Evolutionary conservation across 1,140 invertebrate genomes (phyloP), one percentile per base, ranked within the genome.

Genomic region (Sitophilus oryzae): DNA sequence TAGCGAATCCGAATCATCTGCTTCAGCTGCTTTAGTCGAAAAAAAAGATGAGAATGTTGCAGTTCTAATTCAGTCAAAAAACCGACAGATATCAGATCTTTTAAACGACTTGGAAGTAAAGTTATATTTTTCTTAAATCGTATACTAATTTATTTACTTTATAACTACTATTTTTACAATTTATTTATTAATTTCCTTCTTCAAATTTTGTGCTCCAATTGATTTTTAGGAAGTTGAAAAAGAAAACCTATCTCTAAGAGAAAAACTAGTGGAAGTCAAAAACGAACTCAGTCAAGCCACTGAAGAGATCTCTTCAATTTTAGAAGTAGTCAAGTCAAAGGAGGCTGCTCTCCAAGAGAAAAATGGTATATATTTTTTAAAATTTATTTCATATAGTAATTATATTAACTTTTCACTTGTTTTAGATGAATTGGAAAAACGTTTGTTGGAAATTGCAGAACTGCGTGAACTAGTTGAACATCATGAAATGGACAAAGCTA

Each of bases 251-350:
- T 68, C 73, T 25, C 63, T 86, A 9, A 79, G 81, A 66, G 73
- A 76, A 55, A 82, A 82, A 62, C 53, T 86, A 19, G 65, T 72
- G 21, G 66, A 75, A 44, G 63, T 83, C 1, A 80, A 78, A 60
- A 76, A 82, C 56, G 82, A 86, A 64, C 70, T 87, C 56, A 73
- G 76, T 15, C 79, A 82, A 66, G 82, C 83, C 1, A 85, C 82
- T 2, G 68, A 75, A 21, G 72, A 80, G 58, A 79, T 86, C 48
- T 76, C 79, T 58, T 73, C 76, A 56, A 70, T 84, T 61, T 77
- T 81, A 1, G 74, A 78, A 40, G 76, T 81, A 58, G 66, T 83
- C 35, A 72, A 73, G 55, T 68, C 66, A 42, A 60, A 78, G 9
- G 79, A 77, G 57, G 68, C 64, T 1, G 2, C 4, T 6, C 4